Evolutionary conservation across 2,797 vertebrate genomes (phyloP).

Genomic region (Tympanoctomys barrerae): DNA sequence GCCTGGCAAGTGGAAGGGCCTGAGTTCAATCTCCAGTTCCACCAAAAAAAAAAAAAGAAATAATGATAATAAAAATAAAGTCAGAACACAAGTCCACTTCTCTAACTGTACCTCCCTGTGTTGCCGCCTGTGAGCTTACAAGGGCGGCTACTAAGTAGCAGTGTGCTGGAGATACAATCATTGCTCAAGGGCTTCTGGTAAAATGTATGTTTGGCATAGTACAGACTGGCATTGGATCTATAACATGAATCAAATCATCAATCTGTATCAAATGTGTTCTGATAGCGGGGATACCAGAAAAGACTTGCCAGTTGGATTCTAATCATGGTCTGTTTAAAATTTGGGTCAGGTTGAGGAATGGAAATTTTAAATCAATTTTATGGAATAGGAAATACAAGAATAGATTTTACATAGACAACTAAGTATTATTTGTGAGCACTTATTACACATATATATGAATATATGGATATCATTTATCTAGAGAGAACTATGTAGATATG

Average conservation of each 20-base stretch:
- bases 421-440: background rate
- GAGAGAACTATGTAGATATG: background rate
- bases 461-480: slow-evolving; percentile 1
- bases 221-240: background rate
- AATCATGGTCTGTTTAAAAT: background rate
- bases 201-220: background rate
- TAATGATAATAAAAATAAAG: no score
- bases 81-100: background rate
- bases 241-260: background rate
- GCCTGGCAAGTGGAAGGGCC: no score
- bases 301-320: background rate
- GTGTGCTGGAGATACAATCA: background rate
- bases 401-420: background rate
- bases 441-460: background rate
- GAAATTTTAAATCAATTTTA: background rate
- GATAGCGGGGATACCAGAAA: background rate
- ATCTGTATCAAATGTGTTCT: background rate
- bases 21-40: no score
- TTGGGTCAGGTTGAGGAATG: background rate
- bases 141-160: no score
- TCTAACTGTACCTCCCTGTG: background rate
- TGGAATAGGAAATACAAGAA: background rate
- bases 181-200: background rate
- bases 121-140: background rate
- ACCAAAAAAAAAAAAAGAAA: no score